Evolutionary conservation across 2,888 invertebrate genomes (phyloP).

Genomic region (Zelleria hepariella): DNA sequence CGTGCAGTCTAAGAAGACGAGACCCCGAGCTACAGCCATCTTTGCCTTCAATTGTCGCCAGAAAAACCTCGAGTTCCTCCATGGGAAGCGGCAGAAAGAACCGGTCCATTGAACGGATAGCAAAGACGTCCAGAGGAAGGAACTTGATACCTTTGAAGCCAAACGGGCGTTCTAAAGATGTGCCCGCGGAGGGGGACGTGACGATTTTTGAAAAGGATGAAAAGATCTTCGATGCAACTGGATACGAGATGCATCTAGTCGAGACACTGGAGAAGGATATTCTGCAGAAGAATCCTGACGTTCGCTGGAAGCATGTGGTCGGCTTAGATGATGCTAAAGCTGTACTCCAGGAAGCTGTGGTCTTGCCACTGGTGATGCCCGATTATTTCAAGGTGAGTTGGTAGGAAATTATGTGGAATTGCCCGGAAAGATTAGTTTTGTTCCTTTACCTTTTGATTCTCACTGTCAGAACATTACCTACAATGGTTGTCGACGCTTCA

Average conservation of each 20-base stretch:
- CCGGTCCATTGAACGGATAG: conserved; percentile 58
- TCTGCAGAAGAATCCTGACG: conserved; percentile 83
- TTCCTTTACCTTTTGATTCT: no score
- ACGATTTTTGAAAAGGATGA: conserved; percentile 52
- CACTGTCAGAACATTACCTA: no score
- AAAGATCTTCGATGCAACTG: conserved; percentile 75
- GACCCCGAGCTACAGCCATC: conserved; percentile 77
- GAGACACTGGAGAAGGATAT: conserved; percentile 90
- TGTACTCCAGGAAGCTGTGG: conserved; percentile 88
- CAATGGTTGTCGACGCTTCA: no score
- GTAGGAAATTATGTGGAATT: no score
- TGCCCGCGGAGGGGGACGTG: conserved; percentile 50
- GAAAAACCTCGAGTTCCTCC: conserved; percentile 66
- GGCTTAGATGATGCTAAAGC: conserved; percentile 82
- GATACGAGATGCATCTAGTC: conserved; percentile 82
- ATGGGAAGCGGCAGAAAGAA: conserved; percentile 50
- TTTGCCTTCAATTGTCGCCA: conserved; percentile 72
- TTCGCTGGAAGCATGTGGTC: conserved; percentile 85
- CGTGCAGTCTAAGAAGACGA: conserved; percentile 75
- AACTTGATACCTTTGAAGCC: conserved; percentile 52
- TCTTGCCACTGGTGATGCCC: conserved; percentile 88
- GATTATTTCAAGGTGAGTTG: conserved; percentile 85
- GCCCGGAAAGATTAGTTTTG: no score
- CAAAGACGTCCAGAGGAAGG: conserved; percentile 30
- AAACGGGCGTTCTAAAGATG: conserved; percentile 36